phyloP scores from a whole-genome alignment of 2,113 vertebrate genomes.

The Syngnathus typhle region DNA sequence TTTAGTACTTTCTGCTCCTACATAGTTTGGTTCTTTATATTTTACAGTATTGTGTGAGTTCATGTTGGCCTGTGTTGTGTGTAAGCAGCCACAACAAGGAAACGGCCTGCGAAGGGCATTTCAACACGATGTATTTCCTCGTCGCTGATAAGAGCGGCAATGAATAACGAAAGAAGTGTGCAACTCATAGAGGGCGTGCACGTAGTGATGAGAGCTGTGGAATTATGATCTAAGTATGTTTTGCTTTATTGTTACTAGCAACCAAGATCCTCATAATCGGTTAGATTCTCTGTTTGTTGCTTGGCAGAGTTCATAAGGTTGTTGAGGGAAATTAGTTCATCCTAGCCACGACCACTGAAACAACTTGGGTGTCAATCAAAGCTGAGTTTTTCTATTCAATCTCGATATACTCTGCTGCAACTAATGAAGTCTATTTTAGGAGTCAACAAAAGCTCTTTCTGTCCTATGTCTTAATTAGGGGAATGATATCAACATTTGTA shows the following conservation, averaged over 20 bases:
- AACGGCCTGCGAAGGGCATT: conserved; percentile 13
- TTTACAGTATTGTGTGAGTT: not conserved
- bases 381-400: no score
- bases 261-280: not conserved
- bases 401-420: no score
- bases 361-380: not conserved
- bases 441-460: not conserved
- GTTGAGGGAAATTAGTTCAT: not conserved
- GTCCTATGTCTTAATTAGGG: not conserved
- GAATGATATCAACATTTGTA: conserved; percentile 53
- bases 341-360: not conserved
- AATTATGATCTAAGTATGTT: not conserved
- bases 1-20: conserved; percentile 1
- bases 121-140: conserved; percentile 9
- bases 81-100: not conserved
- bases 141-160: conserved; percentile 19
- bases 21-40: conserved; percentile 3
- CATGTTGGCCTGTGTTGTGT: conserved; percentile 5
- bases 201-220: not conserved
- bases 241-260: not conserved
- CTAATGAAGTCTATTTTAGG: not conserved
- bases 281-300: not conserved
- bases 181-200: not conserved
- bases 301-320: not conserved
- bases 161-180: conserved; percentile 17